Conservation (phyloP, 2,113 vertebrate species). For the Copsychus sechellarum region DNA sequence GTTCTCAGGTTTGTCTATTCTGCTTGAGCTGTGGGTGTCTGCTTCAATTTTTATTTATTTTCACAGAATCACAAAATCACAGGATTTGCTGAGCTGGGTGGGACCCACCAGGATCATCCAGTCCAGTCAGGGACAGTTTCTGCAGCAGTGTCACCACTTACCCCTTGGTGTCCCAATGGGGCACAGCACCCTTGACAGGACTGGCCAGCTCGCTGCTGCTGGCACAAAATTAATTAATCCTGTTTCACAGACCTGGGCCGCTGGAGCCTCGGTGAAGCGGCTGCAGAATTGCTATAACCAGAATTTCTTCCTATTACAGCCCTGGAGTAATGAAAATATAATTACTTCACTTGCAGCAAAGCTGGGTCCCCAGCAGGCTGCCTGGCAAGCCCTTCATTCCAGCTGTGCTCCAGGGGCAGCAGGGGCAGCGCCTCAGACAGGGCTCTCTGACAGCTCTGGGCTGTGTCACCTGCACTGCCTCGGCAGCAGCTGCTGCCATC, state of each 20-base stretch:
- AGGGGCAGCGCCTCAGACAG: not conserved
- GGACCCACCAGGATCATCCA: not conserved
- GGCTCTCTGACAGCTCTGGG: rapidly evolving
- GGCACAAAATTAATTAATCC: not conserved
- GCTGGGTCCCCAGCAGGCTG: not conserved
- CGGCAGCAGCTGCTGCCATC: not conserved
- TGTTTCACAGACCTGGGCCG: not conserved
- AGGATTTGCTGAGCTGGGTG: not conserved
- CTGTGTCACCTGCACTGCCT: rapidly evolving
- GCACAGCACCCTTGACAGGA: not conserved
- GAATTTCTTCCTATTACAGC: not conserved
- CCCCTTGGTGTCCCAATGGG: not conserved
- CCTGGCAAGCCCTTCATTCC: not conserved
- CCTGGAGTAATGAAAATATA: not conserved
- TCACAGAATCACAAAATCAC: not conserved
- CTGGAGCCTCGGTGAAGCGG: not conserved
- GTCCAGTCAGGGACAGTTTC: not conserved
- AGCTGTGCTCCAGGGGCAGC: not conserved
- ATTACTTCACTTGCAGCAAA: not conserved
- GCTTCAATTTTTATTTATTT: not conserved
- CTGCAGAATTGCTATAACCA: not conserved
- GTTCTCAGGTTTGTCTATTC: not conserved
- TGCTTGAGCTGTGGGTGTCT: not conserved
- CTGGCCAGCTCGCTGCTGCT: not conserved
- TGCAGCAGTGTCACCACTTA: rapidly evolving